These are phyloP conservation scores for Danaus chrysippus DNA, from an alignment of 2,888 invertebrate species.

Conservation along the genomic window DNA sequence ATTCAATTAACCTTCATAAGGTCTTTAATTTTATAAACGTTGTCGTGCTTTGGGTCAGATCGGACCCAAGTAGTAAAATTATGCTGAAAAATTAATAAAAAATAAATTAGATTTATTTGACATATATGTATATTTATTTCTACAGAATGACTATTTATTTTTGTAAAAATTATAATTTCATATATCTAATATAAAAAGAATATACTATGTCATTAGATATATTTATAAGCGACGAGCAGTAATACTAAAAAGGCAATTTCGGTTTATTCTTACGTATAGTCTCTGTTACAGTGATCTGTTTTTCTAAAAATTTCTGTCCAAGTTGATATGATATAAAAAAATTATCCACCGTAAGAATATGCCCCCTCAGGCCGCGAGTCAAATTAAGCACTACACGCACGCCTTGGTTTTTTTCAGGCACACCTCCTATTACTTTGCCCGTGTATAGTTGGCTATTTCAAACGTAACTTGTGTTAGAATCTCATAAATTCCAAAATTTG, in stretches of 20 bases:
- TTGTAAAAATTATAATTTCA: no score
- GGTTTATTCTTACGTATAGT: constrained; percentile 10
- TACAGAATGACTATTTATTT: no score
- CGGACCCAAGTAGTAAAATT: not conserved
- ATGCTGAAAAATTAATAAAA: not conserved
- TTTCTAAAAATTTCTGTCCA: not conserved
- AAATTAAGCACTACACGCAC: not conserved
- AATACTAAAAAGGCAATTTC: no score
- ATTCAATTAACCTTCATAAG: not conserved
- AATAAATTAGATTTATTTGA: not conserved
- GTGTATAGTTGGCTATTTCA: not conserved
- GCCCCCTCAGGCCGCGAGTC: not conserved
- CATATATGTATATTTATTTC: no score
- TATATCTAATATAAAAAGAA: no score
- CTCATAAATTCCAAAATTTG: constrained; percentile 6
- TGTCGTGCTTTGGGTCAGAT: not conserved
- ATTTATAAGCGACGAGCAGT: no score
- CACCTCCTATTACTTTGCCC: no score
- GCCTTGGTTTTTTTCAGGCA: constrained; percentile 8
- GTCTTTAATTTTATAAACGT: not conserved
- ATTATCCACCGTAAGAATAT: not conserved
- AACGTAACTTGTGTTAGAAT: not conserved
- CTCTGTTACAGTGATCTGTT: not conserved
- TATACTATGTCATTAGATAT: no score
- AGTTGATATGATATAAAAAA: constrained; percentile 9